phyloP scores from a whole-genome alignment of 2,797 vertebrate genomes.

The Rhadinocentrus ornatus region DNA sequence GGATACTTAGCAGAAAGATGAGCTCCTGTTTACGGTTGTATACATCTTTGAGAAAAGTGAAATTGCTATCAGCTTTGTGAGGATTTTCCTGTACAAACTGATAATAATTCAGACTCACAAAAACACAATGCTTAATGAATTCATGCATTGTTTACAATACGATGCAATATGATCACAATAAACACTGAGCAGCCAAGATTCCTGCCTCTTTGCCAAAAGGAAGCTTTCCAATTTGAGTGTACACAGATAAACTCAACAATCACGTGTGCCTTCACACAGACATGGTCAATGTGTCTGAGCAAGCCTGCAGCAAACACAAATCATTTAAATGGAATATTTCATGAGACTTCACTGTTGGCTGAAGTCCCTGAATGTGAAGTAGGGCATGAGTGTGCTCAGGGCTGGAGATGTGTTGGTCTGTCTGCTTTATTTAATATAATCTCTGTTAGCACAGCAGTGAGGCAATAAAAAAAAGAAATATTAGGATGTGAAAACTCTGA shows the following conservation, averaged over 20 bases:
- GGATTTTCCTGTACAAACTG: background rate
- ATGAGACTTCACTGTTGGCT: constrained; percentile 19
- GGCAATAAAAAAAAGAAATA: background rate
- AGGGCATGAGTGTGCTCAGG: constrained; percentile 19
- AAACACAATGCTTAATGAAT: constrained; percentile 2
- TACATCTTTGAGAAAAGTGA: background rate
- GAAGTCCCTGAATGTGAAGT: constrained; percentile 32
- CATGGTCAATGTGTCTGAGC: constrained; percentile 16
- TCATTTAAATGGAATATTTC: constrained; percentile 44
- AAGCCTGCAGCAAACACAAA: constrained; percentile 27
- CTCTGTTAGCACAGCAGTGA: constrained; percentile 1
- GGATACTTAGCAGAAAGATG: background rate
- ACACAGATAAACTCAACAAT: constrained; percentile 29
- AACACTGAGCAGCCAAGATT: background rate
- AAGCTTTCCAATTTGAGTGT: constrained; percentile 35
- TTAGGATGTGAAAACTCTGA: background rate
- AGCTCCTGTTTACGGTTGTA: background rate
- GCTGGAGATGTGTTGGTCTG: constrained; percentile 32
- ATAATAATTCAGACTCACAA: constrained; percentile 9
- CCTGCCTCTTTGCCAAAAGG: constrained; percentile 7
- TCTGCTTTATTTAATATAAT: constrained; percentile 23
- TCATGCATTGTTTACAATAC: constrained; percentile 19
- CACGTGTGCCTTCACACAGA: constrained; percentile 1
- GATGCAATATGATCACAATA: background rate
- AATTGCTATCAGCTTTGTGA: background rate